A percentile compares a stretch with the other conserved stretches of the same genome.
Conservation (phyloP, 2,797 vertebrate species). For the Psittacula echo region DNA sequence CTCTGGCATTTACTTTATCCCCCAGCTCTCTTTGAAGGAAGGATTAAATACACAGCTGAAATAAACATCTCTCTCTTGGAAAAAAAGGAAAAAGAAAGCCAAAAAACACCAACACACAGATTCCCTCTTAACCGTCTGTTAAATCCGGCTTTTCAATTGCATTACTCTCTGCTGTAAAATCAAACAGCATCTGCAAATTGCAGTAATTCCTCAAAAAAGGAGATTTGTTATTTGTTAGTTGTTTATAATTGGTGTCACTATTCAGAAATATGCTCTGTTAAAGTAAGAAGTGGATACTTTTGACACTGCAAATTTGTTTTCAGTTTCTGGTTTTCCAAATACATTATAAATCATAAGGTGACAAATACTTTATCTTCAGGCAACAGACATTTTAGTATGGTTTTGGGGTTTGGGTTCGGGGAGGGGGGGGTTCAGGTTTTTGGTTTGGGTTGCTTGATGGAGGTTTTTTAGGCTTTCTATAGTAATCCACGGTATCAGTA, state of each 20-base stretch:
- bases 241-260: not conserved
- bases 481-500: not conserved
- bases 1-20: not conserved
- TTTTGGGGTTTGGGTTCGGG: no score
- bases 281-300: not conserved
- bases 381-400: not conserved
- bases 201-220: slow-evolving; percentile 13
- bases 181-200: not conserved
- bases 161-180: slow-evolving; percentile 15
- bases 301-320: not conserved
- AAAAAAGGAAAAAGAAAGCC: not conserved
- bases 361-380: not conserved
- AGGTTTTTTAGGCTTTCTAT: not conserved
- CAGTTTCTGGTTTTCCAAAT: not conserved
- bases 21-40: slow-evolving; percentile 29
- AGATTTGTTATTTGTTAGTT: not conserved
- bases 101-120: not conserved
- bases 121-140: not conserved
- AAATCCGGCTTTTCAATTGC: slow-evolving; percentile 20
- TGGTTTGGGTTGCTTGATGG: not conserved
- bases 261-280: not conserved
- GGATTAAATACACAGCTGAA: slow-evolving; percentile 47
- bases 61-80: not conserved
- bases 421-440: not conserved
- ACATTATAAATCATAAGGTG: not conserved